phyloP scores from a whole-genome alignment of 2,797 vertebrate genomes.

The Adrianichthys oophorus region DNA sequence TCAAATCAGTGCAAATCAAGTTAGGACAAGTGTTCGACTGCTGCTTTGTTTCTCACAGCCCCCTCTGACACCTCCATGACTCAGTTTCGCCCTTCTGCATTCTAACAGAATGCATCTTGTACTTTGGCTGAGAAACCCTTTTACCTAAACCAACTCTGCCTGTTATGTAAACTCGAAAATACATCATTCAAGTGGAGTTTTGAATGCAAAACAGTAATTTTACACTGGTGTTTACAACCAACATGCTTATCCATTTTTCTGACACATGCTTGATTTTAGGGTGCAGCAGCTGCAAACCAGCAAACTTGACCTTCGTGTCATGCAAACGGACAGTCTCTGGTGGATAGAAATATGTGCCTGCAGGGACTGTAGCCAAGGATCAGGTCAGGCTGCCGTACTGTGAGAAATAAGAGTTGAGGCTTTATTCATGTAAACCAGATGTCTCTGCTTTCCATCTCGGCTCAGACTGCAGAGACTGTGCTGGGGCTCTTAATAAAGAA shows the following conservation, averaged over 20 bases:
- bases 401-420: constrained; percentile 70
- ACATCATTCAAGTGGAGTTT: constrained; percentile 5
- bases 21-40: background rate
- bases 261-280: constrained; percentile 26
- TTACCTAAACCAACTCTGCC: constrained; percentile 19
- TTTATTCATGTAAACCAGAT: constrained; percentile 82
- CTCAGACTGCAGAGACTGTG: constrained; percentile 40
- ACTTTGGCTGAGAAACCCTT: constrained; percentile 7
- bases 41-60: background rate
- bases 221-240: constrained; percentile 2
- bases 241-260: constrained; percentile 8
- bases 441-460: constrained; percentile 68
- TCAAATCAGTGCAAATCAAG: background rate
- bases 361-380: constrained; percentile 71
- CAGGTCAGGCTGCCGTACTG: constrained; percentile 73
- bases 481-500: constrained; percentile 9
- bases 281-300: constrained; percentile 25
- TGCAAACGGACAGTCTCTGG: constrained; percentile 58
- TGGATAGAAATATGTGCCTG: constrained; percentile 74
- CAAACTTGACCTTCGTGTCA: constrained; percentile 53
- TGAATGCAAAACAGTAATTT: constrained; percentile 8
- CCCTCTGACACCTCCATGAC: background rate
- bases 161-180: constrained; percentile 20
- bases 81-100: background rate
- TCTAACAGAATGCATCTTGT: background rate